Evolutionary conservation across 2,888 invertebrate genomes (phyloP).

Genomic region (Caenorhabditis afra): DNA sequence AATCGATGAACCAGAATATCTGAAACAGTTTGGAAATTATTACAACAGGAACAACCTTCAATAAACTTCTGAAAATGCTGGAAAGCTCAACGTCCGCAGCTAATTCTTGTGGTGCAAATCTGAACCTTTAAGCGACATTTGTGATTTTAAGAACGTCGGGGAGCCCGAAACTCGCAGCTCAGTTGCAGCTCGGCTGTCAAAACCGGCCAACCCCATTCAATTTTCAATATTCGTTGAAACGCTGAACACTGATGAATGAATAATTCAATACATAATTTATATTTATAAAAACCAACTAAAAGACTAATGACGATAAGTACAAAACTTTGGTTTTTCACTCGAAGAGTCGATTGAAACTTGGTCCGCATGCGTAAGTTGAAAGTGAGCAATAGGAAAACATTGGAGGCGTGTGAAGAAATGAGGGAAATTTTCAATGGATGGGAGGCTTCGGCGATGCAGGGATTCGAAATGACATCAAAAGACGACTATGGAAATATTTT

Average conservation of each 20-base stretch:
- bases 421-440: neutral
- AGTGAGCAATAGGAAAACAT: constrained; percentile 9
- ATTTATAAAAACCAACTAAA: constrained; percentile 7
- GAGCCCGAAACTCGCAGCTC: too few relatives aligned
- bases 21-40: too few relatives aligned
- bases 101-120: too few relatives aligned
- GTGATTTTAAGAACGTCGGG: too few relatives aligned
- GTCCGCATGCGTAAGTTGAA: constrained; percentile 36
- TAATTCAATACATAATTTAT: neutral
- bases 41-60: too few relatives aligned
- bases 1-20: too few relatives aligned
- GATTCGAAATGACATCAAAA: constrained; percentile 35
- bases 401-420: neutral
- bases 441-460: neutral
- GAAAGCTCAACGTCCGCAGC: too few relatives aligned
- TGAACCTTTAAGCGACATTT: too few relatives aligned
- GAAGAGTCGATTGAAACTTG: constrained; percentile 17
- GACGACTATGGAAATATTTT: constrained; percentile 13
- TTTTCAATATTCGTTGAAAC: too few relatives aligned
- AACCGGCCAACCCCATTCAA: too few relatives aligned
- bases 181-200: too few relatives aligned
- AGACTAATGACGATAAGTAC: constrained; percentile 43
- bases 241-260: constrained; percentile 9
- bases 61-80: too few relatives aligned
- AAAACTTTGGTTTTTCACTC: constrained; percentile 49